phyloP scores from a whole-genome alignment of 2,888 invertebrate species.

The Nipponacmea schrenckii region DNA sequence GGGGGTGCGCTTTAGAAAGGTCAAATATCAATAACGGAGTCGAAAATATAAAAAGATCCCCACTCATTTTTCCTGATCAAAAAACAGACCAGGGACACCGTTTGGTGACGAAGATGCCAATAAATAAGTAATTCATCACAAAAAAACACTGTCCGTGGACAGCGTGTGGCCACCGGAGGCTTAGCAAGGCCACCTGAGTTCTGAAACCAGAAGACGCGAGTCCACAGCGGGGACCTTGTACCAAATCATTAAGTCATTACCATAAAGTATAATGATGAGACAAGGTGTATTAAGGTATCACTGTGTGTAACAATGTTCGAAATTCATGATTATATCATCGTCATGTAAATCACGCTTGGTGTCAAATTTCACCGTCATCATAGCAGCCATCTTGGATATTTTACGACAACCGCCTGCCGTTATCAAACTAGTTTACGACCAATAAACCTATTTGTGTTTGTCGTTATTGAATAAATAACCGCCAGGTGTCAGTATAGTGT shows the following conservation, averaged over 20 bases:
- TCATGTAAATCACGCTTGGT: background rate
- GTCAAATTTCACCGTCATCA: background rate
- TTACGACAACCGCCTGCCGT: background rate
- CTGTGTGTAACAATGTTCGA: background rate
- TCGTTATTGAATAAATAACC: slow-evolving; percentile 7
- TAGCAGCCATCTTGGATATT: background rate
- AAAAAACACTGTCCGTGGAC: too few relatives aligned
- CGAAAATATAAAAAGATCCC: too few relatives aligned
- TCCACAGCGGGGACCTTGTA: background rate
- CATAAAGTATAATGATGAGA: background rate
- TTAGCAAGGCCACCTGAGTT: too few relatives aligned
- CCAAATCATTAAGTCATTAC: background rate
- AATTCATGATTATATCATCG: background rate
- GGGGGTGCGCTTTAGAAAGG: too few relatives aligned
- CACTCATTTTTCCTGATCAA: too few relatives aligned
- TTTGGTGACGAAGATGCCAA: too few relatives aligned
- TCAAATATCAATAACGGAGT: too few relatives aligned
- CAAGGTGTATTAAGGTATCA: background rate
- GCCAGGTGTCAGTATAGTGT: background rate
- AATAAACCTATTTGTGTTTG: slow-evolving; percentile 5
- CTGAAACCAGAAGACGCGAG: too few relatives aligned
- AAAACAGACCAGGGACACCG: too few relatives aligned
- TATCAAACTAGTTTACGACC: slow-evolving; percentile 5
- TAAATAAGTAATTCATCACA: too few relatives aligned
- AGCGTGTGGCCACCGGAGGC: too few relatives aligned